Evolutionary conservation across 2,888 invertebrate species (phyloP), one percentile per base, ranked within the genome.

Genomic region (Tridacna crocea): DNA sequence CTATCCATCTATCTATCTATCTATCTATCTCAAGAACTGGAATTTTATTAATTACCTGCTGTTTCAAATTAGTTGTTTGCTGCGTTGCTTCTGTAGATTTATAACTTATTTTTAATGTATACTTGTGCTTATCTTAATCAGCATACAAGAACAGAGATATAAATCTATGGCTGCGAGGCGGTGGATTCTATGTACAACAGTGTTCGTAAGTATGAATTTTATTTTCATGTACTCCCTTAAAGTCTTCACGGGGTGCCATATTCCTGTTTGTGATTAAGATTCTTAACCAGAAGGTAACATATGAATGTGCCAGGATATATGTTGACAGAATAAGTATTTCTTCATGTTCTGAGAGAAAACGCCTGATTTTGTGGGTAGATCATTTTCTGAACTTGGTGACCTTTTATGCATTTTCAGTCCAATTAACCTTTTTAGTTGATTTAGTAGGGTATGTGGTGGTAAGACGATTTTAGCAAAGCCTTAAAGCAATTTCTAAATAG

Each of bases 151-250:
- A 83, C 22, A 27, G 26, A 19, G 66, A 46, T 6, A 72, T 77
- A 1, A 83, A 83, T 27, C 60, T 72, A 0, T 83, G 83, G 83
- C 36, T 83, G 10, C 58, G 83, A 27, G 83, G 78, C 47, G 83
- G 83, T 17, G 77, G 65, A 48, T 80, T 83, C 46, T 73, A 78
- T 24, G 24, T 83, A 26, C 72, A 75, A 13, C 80, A 83, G 46
- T 68, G 73, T 19, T 80, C 80, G 83, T 83, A 75, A 80, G 83
- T 78, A 17, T 24, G 15, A 13, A 19, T 55, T 19, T 55, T 4
- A 19, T 55, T 4, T n/a, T 4, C 10, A 3, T 55, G 55, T 55
- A 17, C 2, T 10, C 17, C 17, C 55, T 10, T 2, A 6, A 55
- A 19, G 55, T 19, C 55, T n/a, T 1, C 10, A 19, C 2, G 19